Conservation (phyloP, 1,140 invertebrate genomes). For the Artemia franciscana region DNA sequence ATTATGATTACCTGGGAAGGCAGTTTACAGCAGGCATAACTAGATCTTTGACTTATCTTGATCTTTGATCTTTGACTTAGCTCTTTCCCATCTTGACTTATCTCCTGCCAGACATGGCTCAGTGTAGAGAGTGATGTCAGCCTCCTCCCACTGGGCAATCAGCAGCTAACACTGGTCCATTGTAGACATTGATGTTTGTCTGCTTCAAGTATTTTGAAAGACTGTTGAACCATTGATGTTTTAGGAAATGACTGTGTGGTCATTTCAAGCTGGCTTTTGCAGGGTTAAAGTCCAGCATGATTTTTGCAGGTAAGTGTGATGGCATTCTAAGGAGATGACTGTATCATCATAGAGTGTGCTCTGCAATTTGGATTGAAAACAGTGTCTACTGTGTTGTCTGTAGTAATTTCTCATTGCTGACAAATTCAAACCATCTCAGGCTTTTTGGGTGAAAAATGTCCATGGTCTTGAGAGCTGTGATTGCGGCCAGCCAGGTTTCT, state of each 20-base stretch:
- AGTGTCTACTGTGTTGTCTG: not conserved
- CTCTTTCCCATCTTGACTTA: too few relatives aligned
- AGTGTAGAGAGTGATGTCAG: not conserved
- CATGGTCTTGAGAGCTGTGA: not conserved
- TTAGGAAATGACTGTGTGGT: not conserved
- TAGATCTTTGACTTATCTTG: too few relatives aligned
- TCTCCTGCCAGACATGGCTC: not conserved
- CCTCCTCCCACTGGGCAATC: not conserved
- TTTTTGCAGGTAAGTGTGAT: not conserved
- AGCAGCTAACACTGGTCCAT: not conserved
- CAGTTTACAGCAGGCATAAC: too few relatives aligned
- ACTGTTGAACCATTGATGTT: too few relatives aligned
- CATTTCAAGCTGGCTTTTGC: not conserved
- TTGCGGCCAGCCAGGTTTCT: not conserved
- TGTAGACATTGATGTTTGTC: not conserved
- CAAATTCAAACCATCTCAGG: not conserved
- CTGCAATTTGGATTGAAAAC: not conserved
- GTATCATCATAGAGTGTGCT: not conserved
- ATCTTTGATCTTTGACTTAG: too few relatives aligned
- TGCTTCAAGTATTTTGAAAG: not conserved
- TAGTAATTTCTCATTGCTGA: not conserved
- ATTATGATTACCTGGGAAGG: too few relatives aligned
- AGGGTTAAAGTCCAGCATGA: not conserved
- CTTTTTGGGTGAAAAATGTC: too few relatives aligned
- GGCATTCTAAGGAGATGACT: not conserved